Conservation (phyloP, 2,113 vertebrate species). For the Mustelus asterias region DNA sequence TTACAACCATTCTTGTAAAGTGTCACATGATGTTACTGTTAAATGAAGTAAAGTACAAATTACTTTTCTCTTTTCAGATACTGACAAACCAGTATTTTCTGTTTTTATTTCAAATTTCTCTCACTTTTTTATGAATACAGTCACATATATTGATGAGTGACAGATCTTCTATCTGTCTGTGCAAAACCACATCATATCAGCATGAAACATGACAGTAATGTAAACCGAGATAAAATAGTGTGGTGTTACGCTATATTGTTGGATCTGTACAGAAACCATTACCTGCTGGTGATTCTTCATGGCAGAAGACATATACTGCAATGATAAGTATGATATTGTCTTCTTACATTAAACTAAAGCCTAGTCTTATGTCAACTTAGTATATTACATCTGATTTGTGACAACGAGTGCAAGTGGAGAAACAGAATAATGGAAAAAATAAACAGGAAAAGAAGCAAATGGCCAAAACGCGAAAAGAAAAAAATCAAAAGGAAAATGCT, state of each 20-base stretch:
- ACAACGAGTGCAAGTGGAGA: not conserved
- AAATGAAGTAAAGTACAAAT: not conserved
- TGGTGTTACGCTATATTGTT: not conserved
- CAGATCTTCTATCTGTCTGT: not conserved
- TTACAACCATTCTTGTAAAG: not conserved
- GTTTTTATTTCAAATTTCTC: not conserved
- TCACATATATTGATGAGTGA: not conserved
- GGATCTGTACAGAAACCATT: not conserved
- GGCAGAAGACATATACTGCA: not conserved
- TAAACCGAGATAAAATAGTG: not conserved
- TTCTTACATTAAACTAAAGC: not conserved
- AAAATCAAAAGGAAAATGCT: not conserved
- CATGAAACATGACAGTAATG: not conserved
- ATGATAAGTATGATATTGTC: not conserved
- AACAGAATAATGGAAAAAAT: not conserved
- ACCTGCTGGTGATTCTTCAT: not conserved
- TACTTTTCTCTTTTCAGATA: not conserved
- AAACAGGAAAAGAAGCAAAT: not conserved
- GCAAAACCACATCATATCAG: not conserved
- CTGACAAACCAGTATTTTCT: not conserved
- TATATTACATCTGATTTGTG: not conserved
- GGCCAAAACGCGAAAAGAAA: not conserved
- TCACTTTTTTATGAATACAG: not conserved
- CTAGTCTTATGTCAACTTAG: not conserved
- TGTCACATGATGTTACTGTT: not conserved